Evolutionary conservation across 2,888 invertebrate genomes (phyloP).

Genomic region (Lasius fuliginosus): DNA sequence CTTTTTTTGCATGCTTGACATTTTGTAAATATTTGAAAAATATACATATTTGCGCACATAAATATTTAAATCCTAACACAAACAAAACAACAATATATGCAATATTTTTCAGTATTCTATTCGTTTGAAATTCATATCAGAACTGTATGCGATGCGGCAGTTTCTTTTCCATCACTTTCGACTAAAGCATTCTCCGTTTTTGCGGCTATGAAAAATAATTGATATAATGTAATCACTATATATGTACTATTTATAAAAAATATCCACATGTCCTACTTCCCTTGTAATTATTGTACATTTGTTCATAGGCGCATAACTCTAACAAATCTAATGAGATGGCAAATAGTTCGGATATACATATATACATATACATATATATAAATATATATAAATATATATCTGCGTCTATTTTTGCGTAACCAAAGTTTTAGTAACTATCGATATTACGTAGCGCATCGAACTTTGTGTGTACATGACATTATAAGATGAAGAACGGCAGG

Average conservation of each 20-base stretch:
- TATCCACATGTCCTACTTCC: slow-evolving; percentile 75
- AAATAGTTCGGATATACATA: slow-evolving; percentile 57
- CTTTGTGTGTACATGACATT: slow-evolving; percentile 68
- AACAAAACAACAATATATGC: neutral
- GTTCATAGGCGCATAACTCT: slow-evolving; percentile 78
- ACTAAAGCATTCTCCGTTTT: slow-evolving; percentile 53
- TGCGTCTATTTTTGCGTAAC: slow-evolving; percentile 85
- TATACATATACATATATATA: slow-evolving; percentile 24
- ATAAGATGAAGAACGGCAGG: slow-evolving; percentile 56
- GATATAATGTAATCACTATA: slow-evolving; percentile 78
- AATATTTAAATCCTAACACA: neutral
- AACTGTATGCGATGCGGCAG: neutral
- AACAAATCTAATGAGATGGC: slow-evolving; percentile 58
- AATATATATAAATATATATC: slow-evolving; percentile 43
- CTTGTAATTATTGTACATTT: slow-evolving; percentile 85
- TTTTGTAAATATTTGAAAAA: slow-evolving; percentile 17
- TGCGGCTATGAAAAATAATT: slow-evolving; percentile 62
- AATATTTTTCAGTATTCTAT: slow-evolving; percentile 29
- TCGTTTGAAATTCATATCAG: slow-evolving; percentile 29
- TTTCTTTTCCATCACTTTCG: slow-evolving; percentile 24
- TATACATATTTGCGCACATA: neutral
- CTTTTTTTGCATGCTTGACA: neutral
- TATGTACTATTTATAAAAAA: slow-evolving; percentile 80
- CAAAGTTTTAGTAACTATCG: slow-evolving; percentile 82
- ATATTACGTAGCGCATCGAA: slow-evolving; percentile 67